Conservation (phyloP, 1,140 invertebrate species). For the Formica selysi region DNA sequence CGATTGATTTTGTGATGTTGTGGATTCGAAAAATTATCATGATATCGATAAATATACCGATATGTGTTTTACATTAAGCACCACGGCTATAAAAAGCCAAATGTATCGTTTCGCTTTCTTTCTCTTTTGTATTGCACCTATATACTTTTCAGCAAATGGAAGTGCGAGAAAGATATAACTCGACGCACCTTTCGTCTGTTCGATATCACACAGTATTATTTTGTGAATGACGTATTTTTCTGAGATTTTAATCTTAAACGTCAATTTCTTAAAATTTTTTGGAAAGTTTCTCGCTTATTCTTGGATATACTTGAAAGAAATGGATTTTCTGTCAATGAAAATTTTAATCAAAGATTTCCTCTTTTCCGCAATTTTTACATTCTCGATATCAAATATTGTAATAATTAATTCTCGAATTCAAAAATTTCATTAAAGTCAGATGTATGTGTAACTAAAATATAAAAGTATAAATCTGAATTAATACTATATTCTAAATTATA, state of each 20-base stretch:
- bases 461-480: neutral
- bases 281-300: neutral
- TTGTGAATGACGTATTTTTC: too few species aligned
- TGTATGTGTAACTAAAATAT: neutral
- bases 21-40: constrained; percentile 20
- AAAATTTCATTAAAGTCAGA: constrained; percentile 3
- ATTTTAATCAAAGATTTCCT: neutral
- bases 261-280: too few species aligned
- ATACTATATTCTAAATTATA: neutral
- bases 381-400: neutral
- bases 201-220: too few species aligned
- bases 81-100: neutral
- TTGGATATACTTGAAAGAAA: neutral
- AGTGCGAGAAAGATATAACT: too few species aligned
- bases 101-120: neutral
- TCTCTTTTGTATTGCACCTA: neutral
- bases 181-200: too few species aligned
- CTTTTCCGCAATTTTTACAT: neutral
- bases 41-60: constrained; percentile 25
- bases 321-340: neutral
- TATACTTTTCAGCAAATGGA: too few species aligned
- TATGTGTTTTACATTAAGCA: constrained; percentile 18
- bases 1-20: constrained; percentile 12
- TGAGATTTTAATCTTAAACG: too few species aligned
- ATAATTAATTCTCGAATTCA: neutral